Percentiles rank a stretch among this genome's conserved stretches.
These are phyloP conservation scores for Thomomys bottae DNA, from an alignment of 2,113 vertebrate species.

Conservation along the genomic window DNA sequence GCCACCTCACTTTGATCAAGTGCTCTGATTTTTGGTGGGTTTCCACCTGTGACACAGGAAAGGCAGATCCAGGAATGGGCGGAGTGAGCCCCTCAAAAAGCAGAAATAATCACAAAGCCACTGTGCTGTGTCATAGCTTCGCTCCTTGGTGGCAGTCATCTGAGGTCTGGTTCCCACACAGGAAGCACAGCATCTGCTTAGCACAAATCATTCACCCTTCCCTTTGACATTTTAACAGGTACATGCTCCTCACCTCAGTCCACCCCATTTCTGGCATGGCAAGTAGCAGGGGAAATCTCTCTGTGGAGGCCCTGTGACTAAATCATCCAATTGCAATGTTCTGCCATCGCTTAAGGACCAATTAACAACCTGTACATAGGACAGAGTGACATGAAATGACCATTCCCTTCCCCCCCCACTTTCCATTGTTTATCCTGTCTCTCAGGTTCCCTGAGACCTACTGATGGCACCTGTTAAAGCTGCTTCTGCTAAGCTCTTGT, in stretches of 20 bases:
- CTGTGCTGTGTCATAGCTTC: not conserved
- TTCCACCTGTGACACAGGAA: not conserved
- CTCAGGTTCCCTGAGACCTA: conserved; percentile 83
- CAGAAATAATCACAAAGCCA: not conserved
- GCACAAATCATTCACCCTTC: conserved; percentile 42
- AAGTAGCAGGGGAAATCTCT: conserved; percentile 2
- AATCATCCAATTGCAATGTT: not conserved
- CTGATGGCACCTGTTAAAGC: conserved; percentile 87
- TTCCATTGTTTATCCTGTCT: conserved; percentile 79
- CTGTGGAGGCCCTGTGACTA: not conserved
- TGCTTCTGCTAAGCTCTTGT: conserved; percentile 87
- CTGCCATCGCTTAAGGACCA: not conserved
- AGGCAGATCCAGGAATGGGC: not conserved
- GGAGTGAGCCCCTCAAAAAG: not conserved
- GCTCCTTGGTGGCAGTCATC: conserved; percentile 56
- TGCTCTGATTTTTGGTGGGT: too few relatives aligned
- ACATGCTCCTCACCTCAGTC: conserved; percentile 52
- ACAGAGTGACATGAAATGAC: conserved; percentile 76
- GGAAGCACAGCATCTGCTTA: conserved; percentile 62
- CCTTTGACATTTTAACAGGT: conserved; percentile 62
- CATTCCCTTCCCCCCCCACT: conserved; percentile 1
- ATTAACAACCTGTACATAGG: conserved; percentile 27
- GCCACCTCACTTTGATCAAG: not conserved
- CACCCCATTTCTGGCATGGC: not conserved
- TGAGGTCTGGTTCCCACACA: conserved; percentile 63